Evolutionary conservation across 2,797 vertebrate genomes (phyloP).

Genomic region (Pipistrellus pygmaeus): DNA sequence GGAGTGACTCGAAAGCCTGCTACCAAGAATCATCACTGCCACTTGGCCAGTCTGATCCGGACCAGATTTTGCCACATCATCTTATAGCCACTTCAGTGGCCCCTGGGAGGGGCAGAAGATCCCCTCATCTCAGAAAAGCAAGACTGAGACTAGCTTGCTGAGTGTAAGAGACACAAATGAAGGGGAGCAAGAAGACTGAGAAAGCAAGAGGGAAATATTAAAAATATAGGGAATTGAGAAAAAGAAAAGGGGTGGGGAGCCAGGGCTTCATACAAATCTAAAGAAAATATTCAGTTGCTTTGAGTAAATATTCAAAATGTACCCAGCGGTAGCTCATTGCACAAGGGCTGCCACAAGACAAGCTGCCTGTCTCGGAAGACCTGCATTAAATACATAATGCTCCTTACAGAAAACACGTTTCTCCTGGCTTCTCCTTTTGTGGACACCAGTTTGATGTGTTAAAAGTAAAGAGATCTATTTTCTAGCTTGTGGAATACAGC

Average conservation of each 20-base stretch:
- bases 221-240: neutral
- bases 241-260: neutral
- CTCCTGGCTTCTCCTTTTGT: slow-evolving; percentile 30
- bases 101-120: slow-evolving; percentile 14
- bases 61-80: slow-evolving; percentile 36
- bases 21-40: neutral
- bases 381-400: neutral
- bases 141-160: slow-evolving; percentile 42
- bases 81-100: slow-evolving; percentile 32
- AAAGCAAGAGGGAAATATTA: neutral
- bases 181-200: slow-evolving; percentile 24
- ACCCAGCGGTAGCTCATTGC: neutral
- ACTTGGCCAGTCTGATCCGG: neutral
- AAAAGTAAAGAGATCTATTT: slow-evolving; percentile 50
- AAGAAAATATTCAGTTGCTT: slow-evolving; percentile 46
- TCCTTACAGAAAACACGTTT: slow-evolving; percentile 25
- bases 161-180: slow-evolving; percentile 12
- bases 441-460: slow-evolving; percentile 43
- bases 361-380: neutral
- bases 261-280: neutral
- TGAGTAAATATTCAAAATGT: neutral
- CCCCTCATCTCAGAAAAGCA: slow-evolving; percentile 51
- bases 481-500: neutral
- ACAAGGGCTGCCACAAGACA: neutral
- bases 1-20: neutral